These are phyloP conservation scores for Tetramorium bicarinatum DNA, from an alignment of 2,888 invertebrate species.

Conservation along the genomic window DNA sequence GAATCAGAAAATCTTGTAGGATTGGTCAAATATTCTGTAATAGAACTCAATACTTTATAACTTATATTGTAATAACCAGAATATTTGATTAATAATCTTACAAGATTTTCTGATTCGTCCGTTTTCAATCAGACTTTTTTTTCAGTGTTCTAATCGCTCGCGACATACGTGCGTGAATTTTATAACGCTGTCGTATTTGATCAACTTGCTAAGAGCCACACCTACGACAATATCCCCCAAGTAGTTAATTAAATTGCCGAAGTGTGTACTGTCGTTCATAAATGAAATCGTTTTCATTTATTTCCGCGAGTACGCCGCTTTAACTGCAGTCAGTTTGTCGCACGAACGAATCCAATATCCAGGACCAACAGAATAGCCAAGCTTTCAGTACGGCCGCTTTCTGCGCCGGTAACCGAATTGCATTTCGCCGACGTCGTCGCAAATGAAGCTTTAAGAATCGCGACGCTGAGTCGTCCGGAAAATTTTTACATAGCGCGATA, in stretches of 20 bases:
- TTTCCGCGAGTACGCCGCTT: slow-evolving; percentile 52
- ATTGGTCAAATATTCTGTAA: no score
- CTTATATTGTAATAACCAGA: no score
- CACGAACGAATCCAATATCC: slow-evolving; percentile 70
- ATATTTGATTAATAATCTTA: no score
- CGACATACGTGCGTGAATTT: not conserved
- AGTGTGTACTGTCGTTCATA: slow-evolving; percentile 43
- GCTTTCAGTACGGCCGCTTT: slow-evolving; percentile 60
- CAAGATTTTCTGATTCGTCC: no score
- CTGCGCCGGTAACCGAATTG: slow-evolving; percentile 66
- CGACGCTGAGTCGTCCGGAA: slow-evolving; percentile 37
- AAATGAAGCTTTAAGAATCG: slow-evolving; percentile 71
- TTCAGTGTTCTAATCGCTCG: not conserved
- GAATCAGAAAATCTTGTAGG: no score
- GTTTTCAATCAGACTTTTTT: no score
- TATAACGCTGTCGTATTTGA: not conserved
- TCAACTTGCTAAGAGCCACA: slow-evolving; percentile 16
- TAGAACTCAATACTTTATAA: no score
- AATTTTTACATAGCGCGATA: slow-evolving; percentile 45
- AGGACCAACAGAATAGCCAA: slow-evolving; percentile 61
- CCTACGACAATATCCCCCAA: not conserved
- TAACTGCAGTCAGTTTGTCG: slow-evolving; percentile 69
- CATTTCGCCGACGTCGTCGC: slow-evolving; percentile 63
- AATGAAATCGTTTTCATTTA: slow-evolving; percentile 50
- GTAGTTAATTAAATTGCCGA: slow-evolving; percentile 48